A percentile compares a stretch with the other conserved stretches of the same genome.
phyloP scores from a whole-genome alignment of 2,113 vertebrate genomes.

The Phalacrocorax aristotelis region DNA sequence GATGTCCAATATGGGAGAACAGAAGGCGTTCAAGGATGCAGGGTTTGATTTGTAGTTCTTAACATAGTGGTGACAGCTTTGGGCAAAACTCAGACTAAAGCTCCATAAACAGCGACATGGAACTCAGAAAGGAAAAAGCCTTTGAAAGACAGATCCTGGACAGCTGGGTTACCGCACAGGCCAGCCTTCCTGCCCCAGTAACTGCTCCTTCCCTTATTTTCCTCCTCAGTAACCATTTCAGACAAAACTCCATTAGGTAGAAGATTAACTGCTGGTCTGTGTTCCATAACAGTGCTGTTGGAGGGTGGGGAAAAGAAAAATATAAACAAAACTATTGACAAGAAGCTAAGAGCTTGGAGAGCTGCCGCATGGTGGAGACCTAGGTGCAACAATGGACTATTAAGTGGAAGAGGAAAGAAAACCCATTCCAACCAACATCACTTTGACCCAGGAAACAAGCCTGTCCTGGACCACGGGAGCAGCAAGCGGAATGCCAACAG shows the following conservation, averaged over 20 bases:
- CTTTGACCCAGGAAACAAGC: not conserved
- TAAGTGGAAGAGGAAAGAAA: not conserved
- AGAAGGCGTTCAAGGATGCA: conserved; percentile 14
- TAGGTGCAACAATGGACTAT: not conserved
- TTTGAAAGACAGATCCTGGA: not conserved
- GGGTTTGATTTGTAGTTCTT: conserved; percentile 25
- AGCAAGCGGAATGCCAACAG: not conserved
- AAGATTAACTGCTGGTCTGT: not conserved
- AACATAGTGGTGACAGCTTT: not conserved
- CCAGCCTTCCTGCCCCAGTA: not conserved
- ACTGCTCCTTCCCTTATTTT: not conserved
- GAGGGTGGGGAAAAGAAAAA: not conserved
- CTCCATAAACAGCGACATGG: accelerated
- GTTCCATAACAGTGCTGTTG: not conserved
- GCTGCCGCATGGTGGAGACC: not conserved
- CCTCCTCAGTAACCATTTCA: not conserved
- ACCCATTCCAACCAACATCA: accelerated
- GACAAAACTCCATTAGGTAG: not conserved
- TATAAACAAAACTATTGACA: not conserved
- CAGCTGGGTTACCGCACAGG: not conserved
- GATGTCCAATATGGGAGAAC: not conserved
- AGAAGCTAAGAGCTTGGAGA: not conserved
- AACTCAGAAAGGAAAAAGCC: not conserved
- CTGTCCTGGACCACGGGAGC: not conserved
- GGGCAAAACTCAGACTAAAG: not conserved